Base-by-base conservation (phyloP, 1,140 invertebrate species). In the Ylistrum balloti region DNA sequence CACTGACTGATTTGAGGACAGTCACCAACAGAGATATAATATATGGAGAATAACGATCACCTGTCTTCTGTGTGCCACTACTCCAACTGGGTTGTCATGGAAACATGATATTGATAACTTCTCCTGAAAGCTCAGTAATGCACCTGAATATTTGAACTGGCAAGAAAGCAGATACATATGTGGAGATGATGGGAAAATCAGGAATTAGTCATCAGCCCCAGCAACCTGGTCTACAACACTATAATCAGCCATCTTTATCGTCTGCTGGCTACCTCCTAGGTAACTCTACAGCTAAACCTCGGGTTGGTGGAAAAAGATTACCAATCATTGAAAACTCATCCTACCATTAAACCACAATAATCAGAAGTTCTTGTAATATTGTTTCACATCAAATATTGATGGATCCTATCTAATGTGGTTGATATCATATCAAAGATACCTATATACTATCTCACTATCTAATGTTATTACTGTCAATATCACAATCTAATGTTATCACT, bases 51-150 rank as follows among this genome's bases (percentile, higher is more conserved):
- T 56, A 56, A 56, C 20, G 45, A 56, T 56, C 45, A 56, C 45
- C 45, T 56, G 45, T 56, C 45, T 56, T 56, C 45, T 56, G 45
- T 56, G 45, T 56, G 45, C 45, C 45, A 56, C 20, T 56, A 56
- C 45, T 56, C 45, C 45, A 56, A 22, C 22, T 11, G 2, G 45
- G 45, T 56, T 56, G 45, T 56, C 45, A 56, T 56, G 45, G 45
- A 56, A 56, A 56, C 45, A 56, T 56, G 45, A 56, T 56, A 56
- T 56, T 56, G 45, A 56, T 56, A 56, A 56, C 45, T 56, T 56
- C 45, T 56, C 13, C 45, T 56, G 22, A 56, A 56, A 56, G 45
- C 45, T 17, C 45, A 56, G 45, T 56, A 56, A 56, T 56, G 45
- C 45, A 56, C 45, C 45, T 56, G 45, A 56, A 56, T 56, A 17